Base-by-base conservation (phyloP, 2,797 vertebrate species). In the Gymnodraco acuticeps region DNA sequence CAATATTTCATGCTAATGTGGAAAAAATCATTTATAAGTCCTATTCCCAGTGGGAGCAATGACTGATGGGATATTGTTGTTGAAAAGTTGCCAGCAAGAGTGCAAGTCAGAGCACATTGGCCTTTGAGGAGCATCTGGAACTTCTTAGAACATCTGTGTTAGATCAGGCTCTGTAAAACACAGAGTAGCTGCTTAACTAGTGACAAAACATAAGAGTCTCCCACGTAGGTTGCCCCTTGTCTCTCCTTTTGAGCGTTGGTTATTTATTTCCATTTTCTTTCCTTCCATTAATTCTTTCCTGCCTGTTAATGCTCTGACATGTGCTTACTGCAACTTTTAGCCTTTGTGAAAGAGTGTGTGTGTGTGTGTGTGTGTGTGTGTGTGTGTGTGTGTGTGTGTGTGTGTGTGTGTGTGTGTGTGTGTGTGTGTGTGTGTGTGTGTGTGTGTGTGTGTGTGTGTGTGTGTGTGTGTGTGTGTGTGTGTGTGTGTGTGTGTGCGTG, bases 41-140 rank as follows among this genome's bases (percentile, higher is more conserved):
- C 55, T 77, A 84, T 84, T 87, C 87, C 82, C 80, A 62, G 61
- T 64, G 78, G 78, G 86, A 79, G 78, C 71, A 71, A 20, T 84
- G 87, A 87, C 89, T 89, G 90, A 89, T 82, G 78, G 87, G 87
- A 90, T 83, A 83, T 82, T 78, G 77, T 82, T 89, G 83, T 84
- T 90, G 86, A 90, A 88, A 63, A 15, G 5, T 63, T 47, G 83
- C 87, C 87, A 89, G 53, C 2, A 6, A 79, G 71, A 88, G 82
- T 76, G 78, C 83, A 81, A 84, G 87, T 87, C 83, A 61, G 47
- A 85, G 80, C 78, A 75, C 72, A 82, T 82, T 27, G 47, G 86
- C 86, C 84, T 90, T 84, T 85, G 70, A 85, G 75, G 73, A 89
- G 73, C 90, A 92, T 94, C 91, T 94, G 91, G 89, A 92, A 84